Percentiles rank a stretch among this genome's conserved stretches.
phyloP scores from a whole-genome alignment of 2,888 invertebrate species.

The Odontocerum albicorne region DNA sequence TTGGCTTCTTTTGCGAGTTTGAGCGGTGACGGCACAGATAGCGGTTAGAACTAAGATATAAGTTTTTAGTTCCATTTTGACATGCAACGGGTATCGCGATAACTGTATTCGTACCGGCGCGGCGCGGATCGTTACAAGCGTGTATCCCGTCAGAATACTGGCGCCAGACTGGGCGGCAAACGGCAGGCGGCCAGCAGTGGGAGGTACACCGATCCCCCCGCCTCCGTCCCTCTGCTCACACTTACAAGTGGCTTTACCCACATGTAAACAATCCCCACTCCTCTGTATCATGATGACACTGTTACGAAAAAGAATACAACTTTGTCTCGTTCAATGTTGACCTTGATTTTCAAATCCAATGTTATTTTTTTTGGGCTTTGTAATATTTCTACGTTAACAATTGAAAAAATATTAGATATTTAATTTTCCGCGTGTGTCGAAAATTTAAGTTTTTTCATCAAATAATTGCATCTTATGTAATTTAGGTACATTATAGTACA shows the following conservation, averaged over 20 bases:
- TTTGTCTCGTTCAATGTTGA: too few species aligned
- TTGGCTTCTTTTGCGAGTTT: conserved; percentile 49
- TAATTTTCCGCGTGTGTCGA: too few species aligned
- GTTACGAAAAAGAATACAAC: too few species aligned
- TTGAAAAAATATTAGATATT: too few species aligned
- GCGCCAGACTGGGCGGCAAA: conserved; percentile 42
- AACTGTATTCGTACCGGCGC: neutral
- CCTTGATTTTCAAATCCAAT: too few species aligned
- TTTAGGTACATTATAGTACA: too few species aligned
- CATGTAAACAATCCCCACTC: neutral
- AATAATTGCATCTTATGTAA: too few species aligned
- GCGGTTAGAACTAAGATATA: conserved; percentile 33
- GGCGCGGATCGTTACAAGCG: neutral
- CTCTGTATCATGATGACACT: neutral
- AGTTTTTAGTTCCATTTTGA: conserved; percentile 2
- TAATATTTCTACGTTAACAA: too few species aligned
- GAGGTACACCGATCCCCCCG: conserved; percentile 38
- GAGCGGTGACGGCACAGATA: conserved; percentile 4
- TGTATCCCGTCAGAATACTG: conserved; percentile 2
- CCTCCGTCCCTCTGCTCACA: conserved; percentile 19
- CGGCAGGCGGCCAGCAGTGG: conserved; percentile 44
- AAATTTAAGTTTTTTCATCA: too few species aligned
- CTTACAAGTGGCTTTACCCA: neutral
- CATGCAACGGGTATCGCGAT: conserved; percentile 1
- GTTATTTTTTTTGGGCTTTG: too few species aligned